Evolutionary conservation across 2,113 vertebrate genomes (phyloP), one percentile per base, ranked within the genome.

Genomic region (Girardinichthys multiradiatus): DNA sequence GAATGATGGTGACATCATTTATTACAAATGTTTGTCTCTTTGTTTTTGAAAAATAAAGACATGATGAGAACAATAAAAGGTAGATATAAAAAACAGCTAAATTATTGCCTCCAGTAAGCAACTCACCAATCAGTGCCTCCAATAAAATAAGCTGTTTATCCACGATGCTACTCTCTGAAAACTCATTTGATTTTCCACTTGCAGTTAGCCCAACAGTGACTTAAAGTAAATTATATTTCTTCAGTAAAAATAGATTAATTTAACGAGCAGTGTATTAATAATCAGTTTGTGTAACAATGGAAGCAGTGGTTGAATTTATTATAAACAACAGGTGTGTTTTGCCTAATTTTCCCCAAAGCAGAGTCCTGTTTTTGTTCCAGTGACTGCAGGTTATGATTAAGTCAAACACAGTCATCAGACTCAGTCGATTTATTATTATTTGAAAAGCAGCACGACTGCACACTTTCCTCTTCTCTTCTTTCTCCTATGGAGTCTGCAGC

Each of bases 381-480:
- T 35, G 37, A 14, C 42, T 73, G 65, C 64, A 70, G 82, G 57
- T 35, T 30, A n/a, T 60, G 57, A 76, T 65, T 21, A 28, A 63
- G 45, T 61, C 28, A n/a, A 3, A 27, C 17, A 21, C 35, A 33
- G 72, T 33, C 59, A 57, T 35, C 64, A 37, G 39, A 61, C 68
- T 35, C 64, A 62, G 62, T 58, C 61, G 70, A 65, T 66, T 77
- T 68, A 70, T 58, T 5, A 35, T 21, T 6, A 62, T 45, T 11
- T n/a, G 24, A 74, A 62, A 76, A 65, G 54, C 64, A 35, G 72
- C 31, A 14, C n/a, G 26, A 30, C 28, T 35, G 0, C 51, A 19
- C 42, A 6, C 63, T 60, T 68, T 60, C 57, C 28, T 66, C 61
- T 4, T n/a, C 9, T 27, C 19, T 4, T 58, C 58, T 26, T 10